Evolutionary conservation across 2,113 vertebrate genomes (phyloP).

Genomic region (Felis catus): DNA sequence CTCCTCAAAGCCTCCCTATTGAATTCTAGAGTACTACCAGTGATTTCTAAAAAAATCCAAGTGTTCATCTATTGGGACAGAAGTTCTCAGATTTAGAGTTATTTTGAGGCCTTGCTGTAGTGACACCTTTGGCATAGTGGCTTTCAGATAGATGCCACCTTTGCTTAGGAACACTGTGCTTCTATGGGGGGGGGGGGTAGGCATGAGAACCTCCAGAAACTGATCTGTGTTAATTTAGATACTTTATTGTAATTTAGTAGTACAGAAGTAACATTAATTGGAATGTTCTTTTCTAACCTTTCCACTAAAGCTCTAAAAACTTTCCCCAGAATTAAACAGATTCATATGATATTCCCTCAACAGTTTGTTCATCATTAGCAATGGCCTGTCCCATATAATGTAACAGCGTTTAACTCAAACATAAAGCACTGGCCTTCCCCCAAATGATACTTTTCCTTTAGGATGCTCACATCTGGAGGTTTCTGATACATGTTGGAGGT

Average conservation of each 20-base stretch:
- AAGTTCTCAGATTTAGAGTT: neutral
- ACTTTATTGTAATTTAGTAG: neutral
- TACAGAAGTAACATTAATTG: neutral
- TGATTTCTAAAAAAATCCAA: neutral
- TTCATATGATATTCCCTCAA: neutral
- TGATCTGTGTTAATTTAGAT: neutral
- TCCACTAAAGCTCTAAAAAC: slow-evolving; percentile 2
- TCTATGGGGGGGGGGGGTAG: too few species aligned
- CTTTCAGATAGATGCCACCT: neutral
- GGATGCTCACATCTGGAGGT: neutral
- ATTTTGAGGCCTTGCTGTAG: neutral
- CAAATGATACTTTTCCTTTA: neutral
- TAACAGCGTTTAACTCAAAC: neutral
- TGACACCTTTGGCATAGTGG: neutral
- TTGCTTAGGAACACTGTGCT: neutral
- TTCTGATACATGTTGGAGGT: neutral
- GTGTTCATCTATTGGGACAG: neutral
- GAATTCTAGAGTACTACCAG: neutral
- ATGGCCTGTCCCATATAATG: neutral
- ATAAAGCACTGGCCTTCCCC: neutral
- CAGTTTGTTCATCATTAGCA: neutral
- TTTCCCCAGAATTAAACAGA: slow-evolving; percentile 23
- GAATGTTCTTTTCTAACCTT: neutral
- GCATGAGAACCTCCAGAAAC: neutral
- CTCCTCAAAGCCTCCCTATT: neutral